A percentile compares a stretch with the other conserved stretches of the same genome.
These are phyloP conservation scores for Propsilocerus akamusi DNA, from an alignment of 1,140 invertebrate species.

Conservation along the genomic window DNA sequence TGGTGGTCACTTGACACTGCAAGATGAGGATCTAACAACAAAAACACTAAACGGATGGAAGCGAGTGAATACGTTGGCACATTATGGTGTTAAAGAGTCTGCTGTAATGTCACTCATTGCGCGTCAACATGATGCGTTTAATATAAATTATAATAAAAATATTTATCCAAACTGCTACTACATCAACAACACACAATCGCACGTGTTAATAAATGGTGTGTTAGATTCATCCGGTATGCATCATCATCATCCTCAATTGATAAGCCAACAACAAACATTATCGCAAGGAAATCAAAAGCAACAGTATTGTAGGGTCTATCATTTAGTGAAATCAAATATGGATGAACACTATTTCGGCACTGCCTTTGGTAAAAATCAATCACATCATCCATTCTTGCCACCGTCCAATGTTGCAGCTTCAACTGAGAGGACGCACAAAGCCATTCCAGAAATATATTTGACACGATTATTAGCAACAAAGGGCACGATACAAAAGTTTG, in stretches of 20 bases:
- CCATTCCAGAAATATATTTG: conserved; percentile 89
- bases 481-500: conserved; percentile 91
- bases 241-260: conserved; percentile 26
- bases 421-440: conserved; percentile 67
- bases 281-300: conserved; percentile 10
- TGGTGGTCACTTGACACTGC: conserved; percentile 74
- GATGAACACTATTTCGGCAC: conserved; percentile 20
- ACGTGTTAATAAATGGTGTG: conserved; percentile 61
- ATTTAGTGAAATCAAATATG: conserved; percentile 62
- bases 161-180: conserved; percentile 48
- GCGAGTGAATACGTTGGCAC: conserved; percentile 76
- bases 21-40: conserved; percentile 85
- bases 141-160: conserved; percentile 39
- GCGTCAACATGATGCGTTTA: conserved; percentile 66
- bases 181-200: conserved; percentile 42
- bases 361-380: conserved; percentile 14
- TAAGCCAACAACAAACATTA: background rate
- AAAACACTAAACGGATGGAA: conserved; percentile 78
- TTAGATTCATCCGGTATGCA: conserved; percentile 44
- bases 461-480: conserved; percentile 84
- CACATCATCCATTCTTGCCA: conserved; percentile 5
- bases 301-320: conserved; percentile 36
- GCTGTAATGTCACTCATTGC: conserved; percentile 85
- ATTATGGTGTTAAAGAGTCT: conserved; percentile 88
- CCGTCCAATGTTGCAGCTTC: conserved; percentile 10